Percentiles rank a stretch among this genome's conserved stretches.
These are phyloP conservation scores for Rhabditophanes sp. DNA, from an alignment of 2,888 invertebrate genomes.

Conservation along the genomic window DNA sequence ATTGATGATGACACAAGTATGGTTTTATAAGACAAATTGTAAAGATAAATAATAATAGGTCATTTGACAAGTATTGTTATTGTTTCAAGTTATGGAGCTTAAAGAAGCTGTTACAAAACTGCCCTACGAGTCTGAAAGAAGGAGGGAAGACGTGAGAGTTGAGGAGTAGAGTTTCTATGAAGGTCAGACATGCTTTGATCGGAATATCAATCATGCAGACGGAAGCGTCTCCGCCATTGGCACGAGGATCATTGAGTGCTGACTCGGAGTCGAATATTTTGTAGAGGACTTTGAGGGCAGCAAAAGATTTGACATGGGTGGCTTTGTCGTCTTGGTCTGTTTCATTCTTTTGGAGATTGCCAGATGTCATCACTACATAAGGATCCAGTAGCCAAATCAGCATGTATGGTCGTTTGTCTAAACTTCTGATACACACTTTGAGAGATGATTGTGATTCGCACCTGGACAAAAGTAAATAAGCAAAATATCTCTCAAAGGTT, in stretches of 20 bases:
- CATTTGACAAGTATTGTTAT: too few species aligned
- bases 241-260: slow-evolving; percentile 32
- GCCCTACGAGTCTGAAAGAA: slow-evolving; percentile 29
- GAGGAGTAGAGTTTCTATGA: slow-evolving; percentile 21
- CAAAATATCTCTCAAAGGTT: slow-evolving; percentile 20
- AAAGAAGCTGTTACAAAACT: slow-evolving; percentile 30
- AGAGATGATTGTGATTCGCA: slow-evolving; percentile 26
- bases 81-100: too few species aligned
- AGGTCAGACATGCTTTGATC: slow-evolving; percentile 10
- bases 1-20: too few species aligned
- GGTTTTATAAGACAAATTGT: too few species aligned
- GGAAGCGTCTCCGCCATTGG: slow-evolving; percentile 33
- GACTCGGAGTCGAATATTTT: slow-evolving; percentile 29
- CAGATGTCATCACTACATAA: slow-evolving; percentile 21
- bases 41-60: too few species aligned
- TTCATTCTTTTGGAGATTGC: slow-evolving; percentile 7
- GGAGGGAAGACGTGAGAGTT: slow-evolving; percentile 27
- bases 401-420: slow-evolving; percentile 18
- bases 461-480: slow-evolving; percentile 24
- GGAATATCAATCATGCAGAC: slow-evolving; percentile 30
- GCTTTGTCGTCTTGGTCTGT: neutral
- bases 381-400: slow-evolving; percentile 39
- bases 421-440: slow-evolving; percentile 27
- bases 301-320: slow-evolving; percentile 15
- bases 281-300: slow-evolving; percentile 34